A percentile compares a stretch with the other conserved stretches of the same genome.
These are phyloP conservation scores for Pogonomyrmex californicus DNA, from an alignment of 1,140 invertebrate genomes.

Conservation along the genomic window DNA sequence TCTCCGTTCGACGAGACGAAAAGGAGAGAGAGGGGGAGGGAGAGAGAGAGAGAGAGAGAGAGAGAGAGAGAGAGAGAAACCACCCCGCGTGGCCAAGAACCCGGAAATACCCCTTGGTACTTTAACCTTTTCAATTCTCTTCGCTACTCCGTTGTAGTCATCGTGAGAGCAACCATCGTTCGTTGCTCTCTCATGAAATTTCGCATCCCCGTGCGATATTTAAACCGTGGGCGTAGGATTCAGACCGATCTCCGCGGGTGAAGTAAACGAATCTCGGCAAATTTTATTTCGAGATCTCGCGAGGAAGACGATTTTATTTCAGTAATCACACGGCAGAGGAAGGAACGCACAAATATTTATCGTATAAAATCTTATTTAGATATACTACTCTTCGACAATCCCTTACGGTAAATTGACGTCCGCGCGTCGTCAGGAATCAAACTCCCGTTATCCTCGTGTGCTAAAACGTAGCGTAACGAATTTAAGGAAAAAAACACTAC, in stretches of 20 bases:
- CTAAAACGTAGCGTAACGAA: slow-evolving; percentile 2
- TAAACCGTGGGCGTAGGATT: not conserved
- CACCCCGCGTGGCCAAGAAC: slow-evolving; percentile 10
- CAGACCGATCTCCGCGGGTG: not conserved
- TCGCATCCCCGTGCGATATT: not conserved
- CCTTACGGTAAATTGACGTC: slow-evolving; percentile 9
- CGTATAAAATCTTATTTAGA: slow-evolving; percentile 9
- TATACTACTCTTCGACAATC: not conserved
- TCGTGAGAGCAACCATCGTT: not conserved
- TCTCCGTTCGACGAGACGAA: slow-evolving; percentile 9
- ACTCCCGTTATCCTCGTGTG: not conserved
- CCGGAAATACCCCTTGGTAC: slow-evolving; percentile 38
- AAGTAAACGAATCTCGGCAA: slow-evolving; percentile 30
- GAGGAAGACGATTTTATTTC: slow-evolving; percentile 6
- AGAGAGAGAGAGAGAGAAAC: slow-evolving; percentile 45
- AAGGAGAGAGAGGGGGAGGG: not conserved
- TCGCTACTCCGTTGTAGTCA: too few relatives aligned
- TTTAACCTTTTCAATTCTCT: slow-evolving; percentile 24
- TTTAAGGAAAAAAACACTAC: not conserved
- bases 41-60: slow-evolving; percentile 28
- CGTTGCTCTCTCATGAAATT: not conserved
- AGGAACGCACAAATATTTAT: slow-evolving; percentile 33
- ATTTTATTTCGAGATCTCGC: slow-evolving; percentile 9
- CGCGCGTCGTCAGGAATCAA: not conserved
- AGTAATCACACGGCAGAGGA: not conserved